Evolutionary conservation across 1,140 invertebrate species (phyloP).

Genomic region (Oncopeltus fasciatus): DNA sequence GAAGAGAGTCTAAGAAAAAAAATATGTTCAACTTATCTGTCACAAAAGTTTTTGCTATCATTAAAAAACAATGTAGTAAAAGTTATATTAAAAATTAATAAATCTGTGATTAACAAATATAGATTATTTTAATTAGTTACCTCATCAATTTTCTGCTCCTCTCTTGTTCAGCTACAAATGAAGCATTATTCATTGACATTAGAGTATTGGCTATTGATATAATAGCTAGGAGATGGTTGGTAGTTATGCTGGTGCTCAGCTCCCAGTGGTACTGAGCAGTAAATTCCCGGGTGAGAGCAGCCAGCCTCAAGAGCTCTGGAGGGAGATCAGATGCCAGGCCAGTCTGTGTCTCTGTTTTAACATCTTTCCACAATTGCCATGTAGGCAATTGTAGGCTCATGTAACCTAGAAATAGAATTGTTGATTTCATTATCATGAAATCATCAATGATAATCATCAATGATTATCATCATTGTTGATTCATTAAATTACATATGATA

Average conservation of each 20-base stretch:
- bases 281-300: slow-evolving; percentile 66
- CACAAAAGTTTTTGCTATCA: no score
- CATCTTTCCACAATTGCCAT: slow-evolving; percentile 39
- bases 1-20: no score
- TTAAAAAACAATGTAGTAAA: no score
- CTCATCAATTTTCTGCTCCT: slow-evolving; percentile 58
- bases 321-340: slow-evolving; percentile 40
- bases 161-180: slow-evolving; percentile 76
- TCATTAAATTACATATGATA: no score
- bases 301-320: slow-evolving; percentile 53
- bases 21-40: no score
- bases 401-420: slow-evolving; percentile 52
- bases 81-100: no score
- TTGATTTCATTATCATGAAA: no score
- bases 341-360: slow-evolving; percentile 6
- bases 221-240: slow-evolving; percentile 86
- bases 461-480: no score
- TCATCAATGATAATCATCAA: no score
- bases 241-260: slow-evolving; percentile 83
- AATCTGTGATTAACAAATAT: no score
- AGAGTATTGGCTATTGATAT: slow-evolving; percentile 91
- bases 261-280: slow-evolving; percentile 86
- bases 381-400: slow-evolving; percentile 89
- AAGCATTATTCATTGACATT: slow-evolving; percentile 95
- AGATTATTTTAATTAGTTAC: no score